Percentiles rank a stretch among this genome's conserved stretches.
These are phyloP conservation scores for Coenobita brevimanus DNA, from an alignment of 1,140 invertebrate genomes.

Conservation along the genomic window DNA sequence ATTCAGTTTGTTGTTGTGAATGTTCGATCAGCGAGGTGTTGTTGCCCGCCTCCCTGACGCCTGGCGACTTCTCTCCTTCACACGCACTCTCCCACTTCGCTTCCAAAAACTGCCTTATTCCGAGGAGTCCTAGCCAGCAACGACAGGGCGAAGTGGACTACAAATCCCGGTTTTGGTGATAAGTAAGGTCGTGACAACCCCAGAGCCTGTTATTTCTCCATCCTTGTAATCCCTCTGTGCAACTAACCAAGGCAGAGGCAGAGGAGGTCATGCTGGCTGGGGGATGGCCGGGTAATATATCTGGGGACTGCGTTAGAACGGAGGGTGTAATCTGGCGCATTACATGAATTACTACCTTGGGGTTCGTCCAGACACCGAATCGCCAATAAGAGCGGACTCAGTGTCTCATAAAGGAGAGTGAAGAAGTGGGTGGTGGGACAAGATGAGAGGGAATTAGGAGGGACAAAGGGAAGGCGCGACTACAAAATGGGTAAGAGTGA, in stretches of 20 bases:
- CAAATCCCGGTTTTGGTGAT: neutral
- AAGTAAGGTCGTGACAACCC: neutral
- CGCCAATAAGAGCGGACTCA: neutral
- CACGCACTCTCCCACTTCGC: too few species aligned
- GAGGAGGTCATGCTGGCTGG: too few species aligned
- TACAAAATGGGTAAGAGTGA: neutral
- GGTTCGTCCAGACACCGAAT: neutral
- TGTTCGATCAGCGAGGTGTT: slow-evolving; percentile 40
- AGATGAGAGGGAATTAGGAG: slow-evolving; percentile 6
- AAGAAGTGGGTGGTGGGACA: neutral
- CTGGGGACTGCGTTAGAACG: neutral
- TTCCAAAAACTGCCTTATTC: too few species aligned
- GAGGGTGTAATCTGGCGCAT: slow-evolving; percentile 20
- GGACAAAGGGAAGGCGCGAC: neutral
- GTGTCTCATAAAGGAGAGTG: neutral
- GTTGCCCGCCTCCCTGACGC: neutral
- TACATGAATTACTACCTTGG: slow-evolving; percentile 20
- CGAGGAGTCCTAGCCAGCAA: too few species aligned
- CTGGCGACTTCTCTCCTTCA: too few species aligned
- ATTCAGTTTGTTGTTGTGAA: slow-evolving; percentile 27
- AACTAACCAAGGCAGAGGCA: too few species aligned
- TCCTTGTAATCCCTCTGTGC: neutral
- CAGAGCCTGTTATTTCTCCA: neutral
- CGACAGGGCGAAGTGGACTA: neutral
- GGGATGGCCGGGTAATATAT: slow-evolving; percentile 12